Conservation (phyloP, 2,113 vertebrate species). For the Vulpes lagopus region DNA sequence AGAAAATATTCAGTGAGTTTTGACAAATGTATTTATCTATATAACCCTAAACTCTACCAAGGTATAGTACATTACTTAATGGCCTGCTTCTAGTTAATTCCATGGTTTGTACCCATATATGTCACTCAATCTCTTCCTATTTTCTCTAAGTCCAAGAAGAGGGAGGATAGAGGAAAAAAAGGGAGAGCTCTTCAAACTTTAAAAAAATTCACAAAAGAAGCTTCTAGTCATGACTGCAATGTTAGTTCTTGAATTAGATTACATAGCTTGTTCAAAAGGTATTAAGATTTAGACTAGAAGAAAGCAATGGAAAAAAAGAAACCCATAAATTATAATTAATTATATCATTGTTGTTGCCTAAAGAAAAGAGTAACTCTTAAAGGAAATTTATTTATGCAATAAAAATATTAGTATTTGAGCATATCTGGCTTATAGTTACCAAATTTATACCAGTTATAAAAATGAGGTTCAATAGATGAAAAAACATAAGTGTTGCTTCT, state of each 20-base stretch:
- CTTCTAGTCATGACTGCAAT: neutral
- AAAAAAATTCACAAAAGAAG: neutral
- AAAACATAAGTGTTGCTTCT: neutral
- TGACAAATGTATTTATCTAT: neutral
- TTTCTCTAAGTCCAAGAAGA: neutral
- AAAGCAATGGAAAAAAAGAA: neutral
- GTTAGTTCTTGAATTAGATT: constrained; percentile 17
- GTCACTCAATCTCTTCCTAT: neutral
- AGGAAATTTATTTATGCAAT: neutral
- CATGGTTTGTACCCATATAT: rapidly evolving
- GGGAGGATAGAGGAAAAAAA: neutral
- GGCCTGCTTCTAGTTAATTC: neutral
- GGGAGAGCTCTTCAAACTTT: neutral
- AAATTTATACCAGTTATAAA: neutral
- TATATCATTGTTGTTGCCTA: neutral
- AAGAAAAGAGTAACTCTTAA: neutral
- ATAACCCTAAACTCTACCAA: neutral
- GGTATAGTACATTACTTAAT: neutral
- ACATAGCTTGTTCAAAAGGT: neutral
- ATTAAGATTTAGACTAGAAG: neutral
- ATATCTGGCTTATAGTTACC: neutral
- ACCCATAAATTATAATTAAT: neutral
- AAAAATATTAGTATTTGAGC: neutral
- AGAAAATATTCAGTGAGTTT: neutral
- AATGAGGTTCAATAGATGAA: neutral